Evolutionary conservation across 2,797 vertebrate species (phyloP).

Genomic region (Gallinago stenura): DNA sequence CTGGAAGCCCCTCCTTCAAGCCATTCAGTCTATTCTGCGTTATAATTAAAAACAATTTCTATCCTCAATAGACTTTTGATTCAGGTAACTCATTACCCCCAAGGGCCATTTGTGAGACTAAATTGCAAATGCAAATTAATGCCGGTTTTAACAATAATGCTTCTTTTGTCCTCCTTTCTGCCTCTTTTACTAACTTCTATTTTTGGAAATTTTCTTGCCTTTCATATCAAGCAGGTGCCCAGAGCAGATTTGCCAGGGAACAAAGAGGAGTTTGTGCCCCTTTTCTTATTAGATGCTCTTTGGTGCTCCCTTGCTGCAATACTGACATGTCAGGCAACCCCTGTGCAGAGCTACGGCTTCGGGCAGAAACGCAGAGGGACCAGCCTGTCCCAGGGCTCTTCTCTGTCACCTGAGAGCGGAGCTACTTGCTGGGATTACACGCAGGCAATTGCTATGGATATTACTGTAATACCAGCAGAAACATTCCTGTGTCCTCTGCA

Average conservation of each 20-base stretch:
- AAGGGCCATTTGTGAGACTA: slow-evolving; percentile 18
- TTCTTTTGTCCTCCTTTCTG: neutral
- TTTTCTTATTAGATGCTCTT: neutral
- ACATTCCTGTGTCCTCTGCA: neutral
- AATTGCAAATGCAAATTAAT: slow-evolving; percentile 28
- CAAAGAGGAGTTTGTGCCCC: neutral
- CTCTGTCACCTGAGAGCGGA: neutral
- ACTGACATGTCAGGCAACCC: neutral
- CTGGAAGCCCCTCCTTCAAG: neutral
- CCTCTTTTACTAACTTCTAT: neutral
- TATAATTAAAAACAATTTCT: slow-evolving; percentile 55
- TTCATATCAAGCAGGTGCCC: neutral
- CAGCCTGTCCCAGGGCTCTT: neutral
- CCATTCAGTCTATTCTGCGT: neutral
- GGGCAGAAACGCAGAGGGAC: neutral
- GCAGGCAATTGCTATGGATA: neutral
- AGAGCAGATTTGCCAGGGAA: neutral
- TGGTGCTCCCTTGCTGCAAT: neutral
- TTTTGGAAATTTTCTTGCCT: neutral
- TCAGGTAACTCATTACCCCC: slow-evolving; percentile 53
- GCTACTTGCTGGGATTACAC: neutral
- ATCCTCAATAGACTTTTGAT: slow-evolving; percentile 24
- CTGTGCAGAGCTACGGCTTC: neutral
- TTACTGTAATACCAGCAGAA: neutral
- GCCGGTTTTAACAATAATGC: neutral